Evolutionary conservation across 1,140 invertebrate species (phyloP).

Genomic region (Drosophila melanogaster): DNA sequence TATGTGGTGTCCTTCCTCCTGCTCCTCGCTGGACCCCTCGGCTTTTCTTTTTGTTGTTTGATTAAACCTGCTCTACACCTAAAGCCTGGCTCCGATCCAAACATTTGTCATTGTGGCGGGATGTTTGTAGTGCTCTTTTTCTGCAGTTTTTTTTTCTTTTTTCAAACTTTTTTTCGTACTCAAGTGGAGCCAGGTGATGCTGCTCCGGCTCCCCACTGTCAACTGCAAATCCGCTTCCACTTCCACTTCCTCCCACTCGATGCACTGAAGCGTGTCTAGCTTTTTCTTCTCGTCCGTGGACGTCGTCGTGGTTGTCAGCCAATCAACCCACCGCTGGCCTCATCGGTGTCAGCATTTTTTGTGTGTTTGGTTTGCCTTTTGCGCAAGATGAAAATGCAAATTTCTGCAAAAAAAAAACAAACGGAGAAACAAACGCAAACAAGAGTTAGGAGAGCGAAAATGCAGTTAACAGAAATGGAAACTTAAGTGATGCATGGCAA

Average conservation of each 20-base stretch:
- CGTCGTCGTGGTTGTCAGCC: constrained; percentile 44
- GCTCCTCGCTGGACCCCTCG: constrained; percentile 1
- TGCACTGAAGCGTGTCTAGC: constrained; percentile 50
- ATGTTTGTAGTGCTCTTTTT: constrained; percentile 6
- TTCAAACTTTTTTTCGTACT: constrained; percentile 5
- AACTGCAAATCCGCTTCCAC: neutral
- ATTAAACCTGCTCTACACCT: constrained; percentile 50
- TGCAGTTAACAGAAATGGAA: constrained; percentile 45
- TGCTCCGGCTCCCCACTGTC: constrained; percentile 3
- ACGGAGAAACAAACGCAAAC: constrained; percentile 30
- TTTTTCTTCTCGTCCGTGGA: constrained; percentile 26
- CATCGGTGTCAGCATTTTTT: constrained; percentile 68
- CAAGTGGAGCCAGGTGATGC: constrained; percentile 41
- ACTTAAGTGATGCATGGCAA: constrained; percentile 25
- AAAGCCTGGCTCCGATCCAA: constrained; percentile 51
- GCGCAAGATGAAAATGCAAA: constrained; percentile 78
- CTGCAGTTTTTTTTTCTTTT: constrained; percentile 4
- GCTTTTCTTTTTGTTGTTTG: constrained; percentile 25
- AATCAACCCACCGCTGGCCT: constrained; percentile 64
- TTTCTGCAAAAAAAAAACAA: constrained; percentile 69
- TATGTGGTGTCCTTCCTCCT: constrained; percentile 18
- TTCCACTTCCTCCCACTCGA: constrained; percentile 36
- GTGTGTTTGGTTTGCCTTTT: constrained; percentile 45
- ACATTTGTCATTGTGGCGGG: constrained; percentile 50
- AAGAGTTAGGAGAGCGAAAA: constrained; percentile 41